A percentile compares a stretch with the other conserved stretches of the same genome.
Evolutionary conservation across 2,797 vertebrate genomes (phyloP).

Genomic region (Anguilla pacifica): DNA sequence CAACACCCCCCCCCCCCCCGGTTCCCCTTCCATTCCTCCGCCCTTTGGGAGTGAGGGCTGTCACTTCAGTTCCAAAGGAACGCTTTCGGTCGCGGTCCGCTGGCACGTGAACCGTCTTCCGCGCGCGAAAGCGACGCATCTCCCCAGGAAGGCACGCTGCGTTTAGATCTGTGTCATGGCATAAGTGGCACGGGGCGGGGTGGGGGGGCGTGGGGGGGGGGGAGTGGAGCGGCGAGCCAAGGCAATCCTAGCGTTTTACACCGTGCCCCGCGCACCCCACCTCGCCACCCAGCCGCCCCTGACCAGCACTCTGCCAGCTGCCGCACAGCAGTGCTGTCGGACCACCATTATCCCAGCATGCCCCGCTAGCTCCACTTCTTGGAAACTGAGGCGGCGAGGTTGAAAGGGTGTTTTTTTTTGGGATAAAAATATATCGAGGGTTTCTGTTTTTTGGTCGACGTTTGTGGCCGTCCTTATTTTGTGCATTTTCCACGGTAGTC

Average conservation of each 20-base stretch:
- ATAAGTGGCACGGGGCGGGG: neutral
- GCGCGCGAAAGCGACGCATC: conserved; percentile 7
- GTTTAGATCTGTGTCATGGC: conserved; percentile 7
- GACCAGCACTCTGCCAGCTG: neutral
- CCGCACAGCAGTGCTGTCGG: conserved; percentile 4
- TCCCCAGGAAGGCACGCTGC: neutral
- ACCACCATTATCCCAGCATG: conserved; percentile 28
- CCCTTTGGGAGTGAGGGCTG: conserved; percentile 67
- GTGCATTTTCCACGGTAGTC: neutral
- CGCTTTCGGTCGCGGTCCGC: conserved; percentile 40
- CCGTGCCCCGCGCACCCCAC: neutral
- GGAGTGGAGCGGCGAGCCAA: neutral
- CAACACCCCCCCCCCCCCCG: conserved; percentile 31
- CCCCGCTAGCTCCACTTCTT: conserved; percentile 14
- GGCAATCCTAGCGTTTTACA: neutral
- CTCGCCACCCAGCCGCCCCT: neutral
- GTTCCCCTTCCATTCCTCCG: conserved; percentile 48
- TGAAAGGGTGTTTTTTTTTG: neutral
- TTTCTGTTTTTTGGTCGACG: neutral
- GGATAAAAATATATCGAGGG: neutral
- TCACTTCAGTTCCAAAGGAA: conserved; percentile 62
- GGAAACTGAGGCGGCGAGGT: neutral
- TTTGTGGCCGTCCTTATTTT: neutral
- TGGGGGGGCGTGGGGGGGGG: neutral
- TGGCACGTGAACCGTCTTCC: conserved; percentile 23